Conservation (phyloP, 2,113 vertebrate species). For the Xiphophorus hellerii region DNA sequence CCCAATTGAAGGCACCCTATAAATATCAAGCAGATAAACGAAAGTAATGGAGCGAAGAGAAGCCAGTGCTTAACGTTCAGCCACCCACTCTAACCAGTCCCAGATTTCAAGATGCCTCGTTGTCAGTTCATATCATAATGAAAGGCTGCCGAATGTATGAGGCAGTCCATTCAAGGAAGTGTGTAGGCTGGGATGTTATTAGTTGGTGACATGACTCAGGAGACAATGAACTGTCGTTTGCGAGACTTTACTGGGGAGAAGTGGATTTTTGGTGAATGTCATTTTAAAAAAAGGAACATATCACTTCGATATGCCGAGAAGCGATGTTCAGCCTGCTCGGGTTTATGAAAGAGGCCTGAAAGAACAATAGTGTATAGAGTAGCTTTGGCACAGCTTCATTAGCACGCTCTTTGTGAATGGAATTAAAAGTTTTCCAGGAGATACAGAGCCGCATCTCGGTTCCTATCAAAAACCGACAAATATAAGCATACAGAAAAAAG, state of each 20-base stretch:
- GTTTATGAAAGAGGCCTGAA: constrained; percentile 27
- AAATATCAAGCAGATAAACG: constrained; percentile 60
- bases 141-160: constrained; percentile 41
- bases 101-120: constrained; percentile 27
- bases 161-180: constrained; percentile 31
- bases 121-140: constrained; percentile 55
- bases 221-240: constrained; percentile 43
- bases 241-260: constrained; percentile 34
- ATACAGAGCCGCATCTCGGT: constrained; percentile 27
- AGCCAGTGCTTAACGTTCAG: constrained; percentile 37
- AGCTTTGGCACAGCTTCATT: constrained; percentile 22
- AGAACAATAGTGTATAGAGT: constrained; percentile 27
- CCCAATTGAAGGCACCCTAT: constrained; percentile 60
- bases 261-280: constrained; percentile 51
- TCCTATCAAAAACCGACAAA: constrained; percentile 7
- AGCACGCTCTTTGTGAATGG: constrained; percentile 13
- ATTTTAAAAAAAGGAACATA: constrained; percentile 41
- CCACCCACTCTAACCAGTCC: constrained; percentile 38
- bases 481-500: constrained; percentile 8
- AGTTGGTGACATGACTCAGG: constrained; percentile 35
- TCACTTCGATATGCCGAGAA: constrained; percentile 20
- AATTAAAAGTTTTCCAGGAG: constrained; percentile 28
- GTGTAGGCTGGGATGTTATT: constrained; percentile 44
- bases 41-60: constrained; percentile 54
- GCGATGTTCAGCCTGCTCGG: constrained; percentile 34